phyloP scores from a whole-genome alignment of 2,797 vertebrate species.

The Hybognathus amarus region DNA sequence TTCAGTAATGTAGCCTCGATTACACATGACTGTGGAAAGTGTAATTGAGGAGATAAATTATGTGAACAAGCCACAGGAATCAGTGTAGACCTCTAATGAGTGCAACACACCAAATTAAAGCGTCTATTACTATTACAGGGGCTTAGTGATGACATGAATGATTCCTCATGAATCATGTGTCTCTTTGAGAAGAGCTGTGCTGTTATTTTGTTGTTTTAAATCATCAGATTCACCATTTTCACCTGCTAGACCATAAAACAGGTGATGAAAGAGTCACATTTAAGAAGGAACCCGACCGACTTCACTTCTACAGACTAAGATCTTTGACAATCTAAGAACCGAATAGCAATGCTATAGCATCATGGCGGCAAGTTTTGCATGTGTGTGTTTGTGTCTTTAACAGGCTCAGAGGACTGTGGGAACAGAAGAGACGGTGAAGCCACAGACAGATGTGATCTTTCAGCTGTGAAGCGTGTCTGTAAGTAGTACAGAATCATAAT shows the following conservation, averaged over 20 bases:
- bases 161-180: background rate
- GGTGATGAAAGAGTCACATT: background rate
- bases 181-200: background rate
- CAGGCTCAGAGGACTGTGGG: constrained; percentile 16
- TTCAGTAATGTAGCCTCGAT: constrained; percentile 67
- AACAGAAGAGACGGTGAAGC: background rate
- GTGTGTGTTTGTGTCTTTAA: constrained; percentile 43
- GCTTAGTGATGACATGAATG: background rate
- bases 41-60: constrained; percentile 64
- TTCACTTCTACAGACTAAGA: background rate
- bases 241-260: background rate
- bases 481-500: background rate
- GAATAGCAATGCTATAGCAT: background rate
- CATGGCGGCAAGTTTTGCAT: constrained; percentile 10
- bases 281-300: background rate
- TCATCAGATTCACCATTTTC: background rate
- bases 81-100: background rate
- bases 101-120: background rate
- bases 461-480: background rate
- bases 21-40: constrained; percentile 70
- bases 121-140: background rate
- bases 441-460: background rate
- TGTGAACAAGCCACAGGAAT: constrained; percentile 56
- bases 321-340: background rate
- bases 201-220: background rate